A percentile compares a stretch with the other conserved stretches of the same genome.
These are phyloP conservation scores for Verasper variegatus DNA, from an alignment of 2,113 vertebrate species.

Conservation along the genomic window DNA sequence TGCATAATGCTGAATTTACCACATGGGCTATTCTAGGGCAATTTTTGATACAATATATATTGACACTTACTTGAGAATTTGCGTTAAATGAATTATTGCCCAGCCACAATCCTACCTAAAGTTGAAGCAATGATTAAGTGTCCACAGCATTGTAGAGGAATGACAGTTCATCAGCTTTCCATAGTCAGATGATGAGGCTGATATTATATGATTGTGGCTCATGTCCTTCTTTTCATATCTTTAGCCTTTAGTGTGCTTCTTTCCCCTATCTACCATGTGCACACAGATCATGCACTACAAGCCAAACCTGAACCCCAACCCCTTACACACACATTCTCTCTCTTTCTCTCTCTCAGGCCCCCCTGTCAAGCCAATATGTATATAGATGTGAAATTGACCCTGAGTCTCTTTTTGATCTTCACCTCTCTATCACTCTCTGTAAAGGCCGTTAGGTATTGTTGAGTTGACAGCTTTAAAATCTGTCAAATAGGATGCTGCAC, in stretches of 20 bases:
- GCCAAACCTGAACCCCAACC: background rate
- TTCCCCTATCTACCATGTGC: background rate
- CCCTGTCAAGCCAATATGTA: constrained; percentile 9
- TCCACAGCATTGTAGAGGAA: background rate
- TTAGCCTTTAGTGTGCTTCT: background rate
- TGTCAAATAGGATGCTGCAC: background rate
- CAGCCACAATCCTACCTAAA: background rate
- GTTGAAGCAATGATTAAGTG: no score
- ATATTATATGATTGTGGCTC: background rate
- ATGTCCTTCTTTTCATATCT: background rate
- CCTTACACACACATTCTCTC: background rate
- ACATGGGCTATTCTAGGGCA: background rate
- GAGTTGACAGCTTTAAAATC: background rate
- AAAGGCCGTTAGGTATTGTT: constrained; percentile 9
- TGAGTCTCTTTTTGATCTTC: background rate
- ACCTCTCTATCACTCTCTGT: background rate
- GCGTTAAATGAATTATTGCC: background rate
- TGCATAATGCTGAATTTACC: background rate
- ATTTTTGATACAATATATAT: background rate
- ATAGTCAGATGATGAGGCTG: background rate
- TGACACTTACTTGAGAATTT: background rate
- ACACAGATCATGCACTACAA: background rate
- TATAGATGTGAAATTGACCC: constrained; percentile 13
- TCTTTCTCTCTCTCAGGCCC: background rate
- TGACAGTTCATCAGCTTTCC: background rate